Evolutionary conservation across 1,140 invertebrate species (phyloP).

Genomic region (Pachyrhynchus sulphureomaculatus): DNA sequence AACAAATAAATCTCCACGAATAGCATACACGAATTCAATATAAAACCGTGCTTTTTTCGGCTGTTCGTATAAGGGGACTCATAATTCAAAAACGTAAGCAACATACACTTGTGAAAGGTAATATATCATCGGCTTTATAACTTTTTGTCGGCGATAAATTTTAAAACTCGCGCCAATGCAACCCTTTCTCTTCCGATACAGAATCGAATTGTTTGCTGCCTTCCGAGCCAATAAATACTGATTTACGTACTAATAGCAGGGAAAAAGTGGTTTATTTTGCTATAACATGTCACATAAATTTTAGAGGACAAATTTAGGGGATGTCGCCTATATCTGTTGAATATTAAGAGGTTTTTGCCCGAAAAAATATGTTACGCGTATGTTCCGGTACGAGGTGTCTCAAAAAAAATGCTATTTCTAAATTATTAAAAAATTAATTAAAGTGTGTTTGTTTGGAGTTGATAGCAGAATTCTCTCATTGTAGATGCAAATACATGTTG

Average conservation of each 20-base stretch:
- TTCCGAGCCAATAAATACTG: constrained; percentile 47
- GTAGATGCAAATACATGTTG: too few species aligned
- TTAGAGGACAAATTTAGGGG: constrained; percentile 19
- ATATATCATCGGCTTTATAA: constrained; percentile 37
- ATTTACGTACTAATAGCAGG: constrained; percentile 46
- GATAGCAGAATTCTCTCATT: too few species aligned
- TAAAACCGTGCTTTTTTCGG: constrained; percentile 26
- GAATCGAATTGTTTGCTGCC: constrained; percentile 37
- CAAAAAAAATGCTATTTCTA: too few species aligned
- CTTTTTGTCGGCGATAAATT: constrained; percentile 40
- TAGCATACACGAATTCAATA: constrained; percentile 27
- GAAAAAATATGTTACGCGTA: neutral
- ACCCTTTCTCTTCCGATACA: constrained; percentile 39
- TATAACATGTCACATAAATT: constrained; percentile 46
- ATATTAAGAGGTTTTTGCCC: constrained; percentile 11
- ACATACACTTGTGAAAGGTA: constrained; percentile 41
- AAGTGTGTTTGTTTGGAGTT: too few species aligned
- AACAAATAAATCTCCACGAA: constrained; percentile 26
- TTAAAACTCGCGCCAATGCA: constrained; percentile 29
- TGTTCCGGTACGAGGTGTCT: too few species aligned
- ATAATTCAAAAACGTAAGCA: constrained; percentile 42
- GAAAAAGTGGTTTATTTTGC: constrained; percentile 47
- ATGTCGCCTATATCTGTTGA: constrained; percentile 22
- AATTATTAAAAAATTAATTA: too few species aligned
- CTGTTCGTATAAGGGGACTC: constrained; percentile 32